Percentiles rank a stretch among this genome's conserved stretches.
phyloP scores from a whole-genome alignment of 2,113 vertebrate genomes.

The Plecotus auritus region DNA sequence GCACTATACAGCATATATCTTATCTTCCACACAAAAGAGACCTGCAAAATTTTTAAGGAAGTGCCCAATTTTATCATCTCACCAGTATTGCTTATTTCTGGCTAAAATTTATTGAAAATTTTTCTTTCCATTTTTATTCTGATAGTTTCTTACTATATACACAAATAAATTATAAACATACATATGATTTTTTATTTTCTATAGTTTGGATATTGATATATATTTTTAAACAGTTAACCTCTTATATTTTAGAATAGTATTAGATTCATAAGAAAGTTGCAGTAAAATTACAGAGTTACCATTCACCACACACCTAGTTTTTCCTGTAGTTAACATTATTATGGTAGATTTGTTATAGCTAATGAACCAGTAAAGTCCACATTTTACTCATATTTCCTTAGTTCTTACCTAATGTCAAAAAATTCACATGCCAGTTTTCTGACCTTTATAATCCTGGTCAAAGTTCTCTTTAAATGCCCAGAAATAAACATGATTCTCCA shows the following conservation, averaged over 20 bases:
- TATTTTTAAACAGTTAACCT: conserved; percentile 15
- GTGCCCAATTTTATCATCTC: neutral
- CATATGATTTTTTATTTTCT: neutral
- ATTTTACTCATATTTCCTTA: neutral
- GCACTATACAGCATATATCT: neutral
- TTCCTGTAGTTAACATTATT: neutral
- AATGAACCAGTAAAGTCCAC: neutral
- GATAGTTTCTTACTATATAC: neutral
- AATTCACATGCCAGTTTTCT: neutral
- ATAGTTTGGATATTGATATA: neutral
- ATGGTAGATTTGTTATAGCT: neutral
- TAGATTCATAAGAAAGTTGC: neutral
- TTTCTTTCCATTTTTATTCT: neutral
- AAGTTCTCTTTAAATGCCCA: neutral
- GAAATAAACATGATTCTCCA: neutral
- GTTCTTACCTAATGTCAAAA: neutral
- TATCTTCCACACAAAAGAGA: neutral
- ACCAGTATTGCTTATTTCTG: neutral
- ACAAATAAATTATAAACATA: neutral
- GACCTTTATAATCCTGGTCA: neutral
- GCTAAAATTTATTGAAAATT: neutral
- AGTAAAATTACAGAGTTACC: neutral
- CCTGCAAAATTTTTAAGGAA: neutral
- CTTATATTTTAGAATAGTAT: neutral
- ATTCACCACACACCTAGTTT: neutral